These are phyloP conservation scores for Corydoras maculifer DNA, from an alignment of 2,113 vertebrate species.

Conservation along the genomic window DNA sequence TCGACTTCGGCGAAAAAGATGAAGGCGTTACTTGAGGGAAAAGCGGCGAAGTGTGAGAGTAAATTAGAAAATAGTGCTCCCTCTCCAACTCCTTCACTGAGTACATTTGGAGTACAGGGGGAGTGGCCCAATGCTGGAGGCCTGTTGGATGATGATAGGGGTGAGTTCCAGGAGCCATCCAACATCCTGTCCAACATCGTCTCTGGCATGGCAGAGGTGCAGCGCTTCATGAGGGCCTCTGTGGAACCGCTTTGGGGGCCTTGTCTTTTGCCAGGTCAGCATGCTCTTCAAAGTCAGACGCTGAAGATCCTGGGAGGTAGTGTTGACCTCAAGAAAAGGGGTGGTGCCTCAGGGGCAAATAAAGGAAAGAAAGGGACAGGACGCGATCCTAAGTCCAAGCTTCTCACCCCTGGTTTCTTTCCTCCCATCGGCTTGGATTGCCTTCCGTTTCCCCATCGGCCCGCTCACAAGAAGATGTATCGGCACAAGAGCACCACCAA, in stretches of 20 bases:
- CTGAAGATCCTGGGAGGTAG: slow-evolving; percentile 95
- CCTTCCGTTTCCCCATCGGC: slow-evolving; percentile 84
- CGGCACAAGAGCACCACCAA: slow-evolving; percentile 98
- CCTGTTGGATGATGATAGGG: slow-evolving; percentile 88
- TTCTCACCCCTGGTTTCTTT: slow-evolving; percentile 62
- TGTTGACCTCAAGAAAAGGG: slow-evolving; percentile 90
- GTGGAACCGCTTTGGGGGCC: slow-evolving; percentile 95
- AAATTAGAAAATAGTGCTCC: slow-evolving; percentile 51
- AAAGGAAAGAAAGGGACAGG: slow-evolving; percentile 81
- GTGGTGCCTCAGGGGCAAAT: slow-evolving; percentile 61
- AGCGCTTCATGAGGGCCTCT: slow-evolving; percentile 98
- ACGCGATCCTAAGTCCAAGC: slow-evolving; percentile 87
- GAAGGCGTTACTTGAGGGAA: slow-evolving; percentile 75
- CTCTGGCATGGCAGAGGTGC: slow-evolving; percentile 97
- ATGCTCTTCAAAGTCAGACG: slow-evolving; percentile 96
- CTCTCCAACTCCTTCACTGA: slow-evolving; percentile 56
- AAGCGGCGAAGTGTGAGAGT: slow-evolving; percentile 73
- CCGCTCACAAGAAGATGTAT: slow-evolving; percentile 98
- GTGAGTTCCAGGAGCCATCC: slow-evolving; percentile 96
- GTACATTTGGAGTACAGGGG: slow-evolving; percentile 60
- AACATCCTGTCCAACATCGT: slow-evolving; percentile 98
- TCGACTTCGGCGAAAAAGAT: slow-evolving; percentile 87
- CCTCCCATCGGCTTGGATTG: slow-evolving; percentile 76
- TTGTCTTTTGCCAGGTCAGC: slow-evolving; percentile 84
- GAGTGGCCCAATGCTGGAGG: slow-evolving; percentile 77